Evolutionary conservation across 2,888 invertebrate genomes (phyloP).

Genomic region (Creontiades dilutus): DNA sequence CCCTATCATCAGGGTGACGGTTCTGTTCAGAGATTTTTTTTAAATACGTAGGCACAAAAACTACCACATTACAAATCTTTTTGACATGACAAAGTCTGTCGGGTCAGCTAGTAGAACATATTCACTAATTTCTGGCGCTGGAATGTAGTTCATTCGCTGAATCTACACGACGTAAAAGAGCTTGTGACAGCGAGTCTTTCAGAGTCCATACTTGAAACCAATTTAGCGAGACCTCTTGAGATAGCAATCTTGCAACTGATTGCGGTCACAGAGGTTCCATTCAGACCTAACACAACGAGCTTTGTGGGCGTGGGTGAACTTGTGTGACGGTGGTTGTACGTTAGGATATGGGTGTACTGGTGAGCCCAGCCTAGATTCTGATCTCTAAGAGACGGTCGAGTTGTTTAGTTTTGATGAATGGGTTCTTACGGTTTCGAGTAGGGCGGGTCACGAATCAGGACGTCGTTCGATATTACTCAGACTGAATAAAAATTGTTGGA

Average conservation of each 20-base stretch:
- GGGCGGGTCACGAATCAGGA: no score
- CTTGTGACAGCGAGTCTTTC: neutral
- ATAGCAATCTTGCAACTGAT: neutral
- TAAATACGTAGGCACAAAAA: no score
- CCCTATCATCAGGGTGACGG: no score
- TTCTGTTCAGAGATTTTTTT: no score
- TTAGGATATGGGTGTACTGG: neutral
- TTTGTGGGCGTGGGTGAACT: conserved; percentile 17
- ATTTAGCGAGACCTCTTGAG: conserved; percentile 1
- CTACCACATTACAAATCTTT: no score
- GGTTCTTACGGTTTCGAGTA: neutral
- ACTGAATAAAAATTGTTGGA: no score
- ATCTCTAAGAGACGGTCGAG: conserved; percentile 16
- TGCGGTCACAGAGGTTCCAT: conserved; percentile 15
- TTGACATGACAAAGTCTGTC: no score
- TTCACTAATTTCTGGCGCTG: no score
- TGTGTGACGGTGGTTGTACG: conserved; percentile 1
- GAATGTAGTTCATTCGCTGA: no score
- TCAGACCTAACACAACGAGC: conserved; percentile 8
- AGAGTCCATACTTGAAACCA: neutral
- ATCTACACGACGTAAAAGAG: no score
- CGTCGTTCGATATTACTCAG: no score
- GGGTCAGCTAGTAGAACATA: no score
- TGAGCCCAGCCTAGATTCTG: conserved; percentile 8
- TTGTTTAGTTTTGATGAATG: conserved; percentile 18